Conservation (phyloP, 2,113 vertebrate genomes). For the Sylvietta virens region DNA sequence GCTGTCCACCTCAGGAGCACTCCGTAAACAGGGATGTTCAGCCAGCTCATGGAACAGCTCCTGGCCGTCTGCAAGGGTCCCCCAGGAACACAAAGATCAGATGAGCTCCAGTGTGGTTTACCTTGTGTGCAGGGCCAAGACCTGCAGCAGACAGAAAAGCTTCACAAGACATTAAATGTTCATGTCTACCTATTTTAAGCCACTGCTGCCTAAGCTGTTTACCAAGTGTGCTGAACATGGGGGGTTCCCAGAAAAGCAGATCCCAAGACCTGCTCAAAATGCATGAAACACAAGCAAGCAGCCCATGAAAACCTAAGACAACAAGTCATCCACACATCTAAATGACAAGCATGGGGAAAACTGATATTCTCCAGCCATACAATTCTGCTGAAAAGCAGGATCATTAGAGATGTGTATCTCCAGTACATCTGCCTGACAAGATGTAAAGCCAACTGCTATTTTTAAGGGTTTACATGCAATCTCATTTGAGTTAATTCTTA, state of each 20-base stretch:
- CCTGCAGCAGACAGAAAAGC: neutral
- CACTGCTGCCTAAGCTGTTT: neutral
- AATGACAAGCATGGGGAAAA: neutral
- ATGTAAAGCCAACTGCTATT: neutral
- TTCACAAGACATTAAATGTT: neutral
- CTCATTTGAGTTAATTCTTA: neutral
- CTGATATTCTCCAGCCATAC: neutral
- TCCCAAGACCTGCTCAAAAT: neutral
- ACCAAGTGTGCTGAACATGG: neutral
- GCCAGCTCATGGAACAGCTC: neutral
- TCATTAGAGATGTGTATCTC: neutral
- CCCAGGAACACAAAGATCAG: neutral
- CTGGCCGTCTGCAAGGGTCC: neutral
- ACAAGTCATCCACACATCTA: neutral
- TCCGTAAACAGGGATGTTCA: neutral
- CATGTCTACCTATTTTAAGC: neutral
- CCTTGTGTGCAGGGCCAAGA: neutral
- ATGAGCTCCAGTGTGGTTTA: neutral
- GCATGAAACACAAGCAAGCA: neutral
- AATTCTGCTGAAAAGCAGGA: neutral
- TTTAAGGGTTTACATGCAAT: neutral
- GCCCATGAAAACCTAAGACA: neutral
- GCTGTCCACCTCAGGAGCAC: neutral
- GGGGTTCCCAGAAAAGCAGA: neutral
- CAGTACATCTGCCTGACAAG: neutral